These are phyloP conservation scores for Lates japonicus DNA, from an alignment of 2,797 vertebrate species.

Conservation along the genomic window DNA sequence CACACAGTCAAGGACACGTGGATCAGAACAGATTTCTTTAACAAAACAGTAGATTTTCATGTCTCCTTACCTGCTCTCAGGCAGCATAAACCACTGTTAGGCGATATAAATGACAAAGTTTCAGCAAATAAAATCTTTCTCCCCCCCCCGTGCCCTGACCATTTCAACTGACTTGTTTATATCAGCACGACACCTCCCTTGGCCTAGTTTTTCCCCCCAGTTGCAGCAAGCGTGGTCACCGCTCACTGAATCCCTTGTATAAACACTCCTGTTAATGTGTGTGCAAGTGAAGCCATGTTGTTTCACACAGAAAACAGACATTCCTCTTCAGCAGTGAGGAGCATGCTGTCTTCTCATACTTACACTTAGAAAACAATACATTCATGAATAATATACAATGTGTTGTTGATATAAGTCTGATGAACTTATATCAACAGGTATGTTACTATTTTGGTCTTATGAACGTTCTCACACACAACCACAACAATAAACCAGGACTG, in stretches of 20 bases:
- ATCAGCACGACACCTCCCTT: slow-evolving; percentile 68
- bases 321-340: slow-evolving; percentile 29
- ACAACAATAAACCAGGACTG: too few relatives aligned
- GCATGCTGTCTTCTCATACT: neutral
- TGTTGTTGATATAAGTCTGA: neutral
- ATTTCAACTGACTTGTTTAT: slow-evolving; percentile 75
- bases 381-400: neutral
- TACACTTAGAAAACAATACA: neutral
- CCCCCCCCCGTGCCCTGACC: slow-evolving; percentile 30
- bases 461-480: neutral
- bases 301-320: slow-evolving; percentile 34
- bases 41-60: slow-evolving; percentile 7
- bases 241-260: slow-evolving; percentile 47
- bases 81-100: neutral
- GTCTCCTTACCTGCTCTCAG: neutral
- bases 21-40: slow-evolving; percentile 23
- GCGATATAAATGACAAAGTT: neutral
- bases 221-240: slow-evolving; percentile 50
- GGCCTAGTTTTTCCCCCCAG: slow-evolving; percentile 67
- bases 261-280: slow-evolving; percentile 46
- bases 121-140: neutral
- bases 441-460: neutral
- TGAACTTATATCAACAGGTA: neutral
- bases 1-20: slow-evolving; percentile 8
- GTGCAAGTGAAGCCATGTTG: slow-evolving; percentile 18